These are phyloP conservation scores for Lithobates pipiens DNA, from an alignment of 2,797 vertebrate genomes.

Conservation along the genomic window DNA sequence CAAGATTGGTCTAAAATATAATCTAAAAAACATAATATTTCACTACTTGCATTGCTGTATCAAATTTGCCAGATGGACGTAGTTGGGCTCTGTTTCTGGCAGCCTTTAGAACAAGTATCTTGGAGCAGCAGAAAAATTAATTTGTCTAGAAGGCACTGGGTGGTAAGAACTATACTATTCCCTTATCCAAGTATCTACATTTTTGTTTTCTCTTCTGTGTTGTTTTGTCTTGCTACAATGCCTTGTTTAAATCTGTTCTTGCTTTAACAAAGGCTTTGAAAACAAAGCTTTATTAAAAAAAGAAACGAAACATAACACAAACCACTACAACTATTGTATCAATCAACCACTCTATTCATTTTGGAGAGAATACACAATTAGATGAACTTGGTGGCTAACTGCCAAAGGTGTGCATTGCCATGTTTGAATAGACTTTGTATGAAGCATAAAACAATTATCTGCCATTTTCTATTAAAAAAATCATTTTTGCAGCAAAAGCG, in stretches of 20 bases:
- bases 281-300: constrained; percentile 66
- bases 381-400: constrained; percentile 65
- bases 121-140: not conserved
- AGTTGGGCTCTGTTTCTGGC: too few species aligned
- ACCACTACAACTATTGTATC: constrained; percentile 65
- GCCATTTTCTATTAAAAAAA: constrained; percentile 68
- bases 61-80: too few species aligned
- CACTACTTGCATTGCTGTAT: too few species aligned
- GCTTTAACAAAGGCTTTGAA: constrained; percentile 58
- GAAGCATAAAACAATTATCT: constrained; percentile 68
- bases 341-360: constrained; percentile 66
- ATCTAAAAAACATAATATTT: too few species aligned
- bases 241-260: constrained; percentile 24
- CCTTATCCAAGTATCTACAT: constrained; percentile 1
- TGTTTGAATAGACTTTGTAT: constrained; percentile 70
- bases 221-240: constrained; percentile 15
- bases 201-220: not conserved
- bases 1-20: too few species aligned
- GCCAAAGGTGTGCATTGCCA: constrained; percentile 72
- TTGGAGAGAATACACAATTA: constrained; percentile 69
- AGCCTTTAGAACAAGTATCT: too few species aligned
- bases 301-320: constrained; percentile 53
- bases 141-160: not conserved
- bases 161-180: not conserved
- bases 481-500: constrained; percentile 70